A percentile compares a stretch with the other conserved stretches of the same genome.
Evolutionary conservation across 2,888 invertebrate species (phyloP).

Genomic region (Protodeltote pygarga): DNA sequence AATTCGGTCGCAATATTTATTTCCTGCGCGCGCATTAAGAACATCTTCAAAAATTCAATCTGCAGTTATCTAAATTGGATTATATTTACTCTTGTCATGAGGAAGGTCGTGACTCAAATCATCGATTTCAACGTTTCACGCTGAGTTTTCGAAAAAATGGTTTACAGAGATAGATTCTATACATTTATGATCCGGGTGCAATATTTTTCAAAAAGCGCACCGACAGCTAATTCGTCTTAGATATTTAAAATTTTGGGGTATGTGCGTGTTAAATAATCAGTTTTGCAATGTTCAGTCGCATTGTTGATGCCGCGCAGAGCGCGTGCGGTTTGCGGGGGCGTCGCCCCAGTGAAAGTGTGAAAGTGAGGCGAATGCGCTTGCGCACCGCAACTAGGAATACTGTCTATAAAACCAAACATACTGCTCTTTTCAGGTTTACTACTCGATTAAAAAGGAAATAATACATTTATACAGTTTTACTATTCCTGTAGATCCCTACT

Average conservation of each 20-base stretch:
- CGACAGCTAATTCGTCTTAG: slow-evolving; percentile 21
- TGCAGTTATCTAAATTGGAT: slow-evolving; percentile 67
- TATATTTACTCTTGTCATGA: slow-evolving; percentile 57
- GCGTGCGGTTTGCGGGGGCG: slow-evolving; percentile 71
- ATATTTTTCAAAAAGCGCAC: slow-evolving; percentile 9
- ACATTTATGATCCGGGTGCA: slow-evolving; percentile 13
- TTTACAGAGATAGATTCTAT: slow-evolving; percentile 10
- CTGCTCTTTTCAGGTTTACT: slow-evolving; percentile 54
- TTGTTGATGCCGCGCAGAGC: slow-evolving; percentile 57
- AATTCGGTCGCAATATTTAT: slow-evolving; percentile 66
- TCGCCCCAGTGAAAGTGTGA: slow-evolving; percentile 86
- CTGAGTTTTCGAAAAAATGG: slow-evolving; percentile 47
- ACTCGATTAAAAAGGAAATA: slow-evolving; percentile 41
- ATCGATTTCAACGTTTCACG: slow-evolving; percentile 54
- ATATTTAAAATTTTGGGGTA: slow-evolving; percentile 52
- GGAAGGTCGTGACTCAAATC: slow-evolving; percentile 58
- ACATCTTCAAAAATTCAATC: slow-evolving; percentile 59
- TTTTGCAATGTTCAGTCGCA: slow-evolving; percentile 74
- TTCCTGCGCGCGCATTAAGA: slow-evolving; percentile 56
- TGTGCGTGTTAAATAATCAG: slow-evolving; percentile 77
- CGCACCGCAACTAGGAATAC: slow-evolving; percentile 46
- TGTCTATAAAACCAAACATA: slow-evolving; percentile 42
- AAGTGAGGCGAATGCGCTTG: slow-evolving; percentile 83
- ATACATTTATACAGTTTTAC: slow-evolving; percentile 19
- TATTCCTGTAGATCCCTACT: neutral